A percentile compares a stretch with the other conserved stretches of the same genome.
These are phyloP conservation scores for Gymnarchus niloticus DNA, from an alignment of 2,113 vertebrate genomes.

Conservation along the genomic window DNA sequence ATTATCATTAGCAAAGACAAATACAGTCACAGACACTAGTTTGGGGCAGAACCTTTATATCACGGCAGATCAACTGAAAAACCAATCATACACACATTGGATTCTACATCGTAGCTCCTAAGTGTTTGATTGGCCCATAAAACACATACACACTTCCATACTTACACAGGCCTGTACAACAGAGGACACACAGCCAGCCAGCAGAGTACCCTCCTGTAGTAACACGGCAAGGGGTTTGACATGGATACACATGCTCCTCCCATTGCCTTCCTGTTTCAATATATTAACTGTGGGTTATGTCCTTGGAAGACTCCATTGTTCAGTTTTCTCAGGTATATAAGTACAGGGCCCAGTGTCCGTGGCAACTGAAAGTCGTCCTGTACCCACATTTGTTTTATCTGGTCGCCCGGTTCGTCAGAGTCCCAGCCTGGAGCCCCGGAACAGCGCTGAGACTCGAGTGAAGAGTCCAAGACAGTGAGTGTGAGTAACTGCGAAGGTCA, in stretches of 20 bases:
- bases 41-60: not conserved
- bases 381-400: not conserved
- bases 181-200: slow-evolving; percentile 29
- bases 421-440: not conserved
- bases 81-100: slow-evolving; percentile 14
- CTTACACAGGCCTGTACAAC: not conserved
- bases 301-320: not conserved
- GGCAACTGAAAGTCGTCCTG: not conserved
- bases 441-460: not conserved
- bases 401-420: not conserved
- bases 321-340: not conserved
- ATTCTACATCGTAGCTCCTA: slow-evolving; percentile 42
- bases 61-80: not conserved
- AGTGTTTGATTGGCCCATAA: slow-evolving; percentile 52
- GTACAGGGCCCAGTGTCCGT: not conserved
- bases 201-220: slow-evolving; percentile 29
- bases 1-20: not conserved
- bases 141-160: slow-evolving; percentile 28
- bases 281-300: not conserved
- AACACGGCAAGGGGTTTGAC: not conserved
- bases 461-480: not conserved
- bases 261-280: not conserved
- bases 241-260: slow-evolving; percentile 5
- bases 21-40: not conserved
- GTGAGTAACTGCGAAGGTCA: not conserved